Evolutionary conservation across 2,888 invertebrate genomes (phyloP), one percentile per base, ranked within the genome.

Genomic region (Archips crataeganus): DNA sequence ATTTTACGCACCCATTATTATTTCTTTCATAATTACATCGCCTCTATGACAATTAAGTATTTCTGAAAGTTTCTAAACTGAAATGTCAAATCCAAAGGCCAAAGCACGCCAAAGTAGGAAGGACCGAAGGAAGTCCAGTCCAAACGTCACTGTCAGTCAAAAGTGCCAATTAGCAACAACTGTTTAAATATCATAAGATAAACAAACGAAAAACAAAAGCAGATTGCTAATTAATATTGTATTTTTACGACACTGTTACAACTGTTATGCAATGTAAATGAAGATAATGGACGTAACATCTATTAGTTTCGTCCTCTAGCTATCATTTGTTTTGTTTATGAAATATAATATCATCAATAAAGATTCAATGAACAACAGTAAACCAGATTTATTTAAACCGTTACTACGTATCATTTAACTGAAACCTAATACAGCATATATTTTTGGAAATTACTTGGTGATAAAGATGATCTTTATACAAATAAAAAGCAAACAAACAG

Each of bases 221-320:
- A 15, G 54, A 9, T 54, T 54, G 23, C 23, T 54, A 54, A 15
- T 54, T 54, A 54, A 23, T 54, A 54, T 15, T 23, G 2, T 23
- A 10, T 23, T 54, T n/a, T 54, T 54, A 54, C 54, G 54, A 54
- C 23, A 23, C 54, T 5, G 54, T 54, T 54, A 23, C 54, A 54
- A 9, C 54, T 54, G 54, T 54, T 54, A 54, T 54, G 54, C 54
- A 54, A 54, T 54, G 9, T 54, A 54, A 54, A 54, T 23, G 15
- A n/a, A 54, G 54, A 54, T 54, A 54, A 54, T 23, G 54, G 8
- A 23, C 23, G 23, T 9, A 23, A 8, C 23, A 9, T 69, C 71
- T 3, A 66, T 51, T 23, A 8, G 10, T 15, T 23, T 23, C 9
- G n/a, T 10, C 54, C 54, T 54, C 23, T 54, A 54, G 23, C 3